A percentile compares a stretch with the other conserved stretches of the same genome.
These are phyloP conservation scores for Penelope pileata DNA, from an alignment of 2,113 vertebrate species.

Conservation along the genomic window DNA sequence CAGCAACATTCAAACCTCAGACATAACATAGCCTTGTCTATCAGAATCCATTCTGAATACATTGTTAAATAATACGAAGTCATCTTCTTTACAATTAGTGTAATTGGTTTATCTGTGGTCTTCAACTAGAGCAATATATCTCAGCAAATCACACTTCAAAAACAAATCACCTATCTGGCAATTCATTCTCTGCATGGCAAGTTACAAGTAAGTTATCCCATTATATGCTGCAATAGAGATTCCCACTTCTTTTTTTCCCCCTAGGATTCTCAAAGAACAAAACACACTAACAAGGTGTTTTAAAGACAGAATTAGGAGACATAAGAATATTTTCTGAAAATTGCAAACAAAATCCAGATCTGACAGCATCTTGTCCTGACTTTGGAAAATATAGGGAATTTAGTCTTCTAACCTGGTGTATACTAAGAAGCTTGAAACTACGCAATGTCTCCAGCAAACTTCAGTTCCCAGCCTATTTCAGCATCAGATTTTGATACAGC, in stretches of 20 bases:
- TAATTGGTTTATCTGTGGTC: background rate
- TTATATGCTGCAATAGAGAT: background rate
- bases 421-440: background rate
- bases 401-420: background rate
- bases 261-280: background rate
- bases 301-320: background rate
- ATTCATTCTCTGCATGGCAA: background rate
- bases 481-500: background rate
- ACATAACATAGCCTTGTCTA: background rate
- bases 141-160: background rate
- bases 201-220: background rate
- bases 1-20: background rate
- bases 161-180: background rate
- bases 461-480: background rate
- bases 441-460: background rate
- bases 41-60: background rate
- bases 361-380: background rate
- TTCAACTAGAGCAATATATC: background rate
- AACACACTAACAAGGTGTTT: background rate
- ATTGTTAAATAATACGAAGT: background rate
- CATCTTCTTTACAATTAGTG: background rate
- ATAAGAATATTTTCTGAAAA: background rate
- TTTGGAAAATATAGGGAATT: background rate
- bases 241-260: background rate
- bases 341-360: background rate